Percentiles rank a stretch among this genome's conserved stretches.
Conservation (phyloP, 2,113 vertebrate genomes). For the Neogale vison region DNA sequence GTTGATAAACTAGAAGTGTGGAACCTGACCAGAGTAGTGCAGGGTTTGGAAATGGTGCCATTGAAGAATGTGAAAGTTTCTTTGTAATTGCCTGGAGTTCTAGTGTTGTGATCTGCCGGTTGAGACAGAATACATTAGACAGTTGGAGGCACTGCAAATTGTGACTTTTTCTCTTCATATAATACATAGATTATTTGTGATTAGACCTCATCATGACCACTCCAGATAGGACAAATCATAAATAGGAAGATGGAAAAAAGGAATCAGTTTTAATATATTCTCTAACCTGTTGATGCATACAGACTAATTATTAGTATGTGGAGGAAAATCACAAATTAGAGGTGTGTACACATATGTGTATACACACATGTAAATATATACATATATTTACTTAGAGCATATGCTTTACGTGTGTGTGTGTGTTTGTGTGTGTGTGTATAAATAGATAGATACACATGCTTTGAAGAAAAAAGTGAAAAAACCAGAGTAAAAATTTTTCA, state of each 20-base stretch:
- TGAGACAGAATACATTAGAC: not conserved
- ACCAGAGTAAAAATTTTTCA: not conserved
- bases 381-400: no score
- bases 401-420: not conserved
- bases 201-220: not conserved
- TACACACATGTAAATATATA: no score
- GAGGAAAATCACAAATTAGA: not conserved
- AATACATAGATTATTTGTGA: not conserved
- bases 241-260: not conserved
- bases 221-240: not conserved
- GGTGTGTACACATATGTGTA: no score
- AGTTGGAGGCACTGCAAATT: not conserved
- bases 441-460: not conserved
- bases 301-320: not conserved
- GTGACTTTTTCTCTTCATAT: not conserved
- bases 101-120: not conserved
- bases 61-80: not conserved
- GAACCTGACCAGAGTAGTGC: not conserved
- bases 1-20: not conserved
- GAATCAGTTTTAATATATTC: not conserved
- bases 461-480: not conserved
- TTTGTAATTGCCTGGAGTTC: not conserved
- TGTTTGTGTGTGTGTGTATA: no score
- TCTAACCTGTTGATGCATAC: not conserved
- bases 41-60: not conserved